Conservation (phyloP, 2,113 vertebrate species). For the Archocentrus centrarchus region DNA sequence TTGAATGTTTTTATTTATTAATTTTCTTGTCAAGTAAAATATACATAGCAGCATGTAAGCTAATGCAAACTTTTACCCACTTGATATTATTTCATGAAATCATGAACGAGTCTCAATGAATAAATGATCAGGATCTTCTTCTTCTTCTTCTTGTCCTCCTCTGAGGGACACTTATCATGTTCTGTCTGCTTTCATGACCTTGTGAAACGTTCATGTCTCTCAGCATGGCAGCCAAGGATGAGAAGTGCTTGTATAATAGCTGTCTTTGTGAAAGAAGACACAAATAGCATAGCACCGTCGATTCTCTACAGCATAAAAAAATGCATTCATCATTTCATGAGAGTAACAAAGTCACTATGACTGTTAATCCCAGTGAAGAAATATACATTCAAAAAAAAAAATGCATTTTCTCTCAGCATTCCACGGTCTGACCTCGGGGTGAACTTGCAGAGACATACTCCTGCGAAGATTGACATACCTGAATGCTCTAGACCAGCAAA, state of each 20-base stretch:
- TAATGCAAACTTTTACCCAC: neutral
- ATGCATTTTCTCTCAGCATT: neutral
- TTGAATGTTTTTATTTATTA: neutral
- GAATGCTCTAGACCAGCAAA: neutral
- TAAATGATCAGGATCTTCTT: slow-evolving; percentile 27
- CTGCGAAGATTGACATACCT: neutral
- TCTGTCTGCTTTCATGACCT: slow-evolving; percentile 17
- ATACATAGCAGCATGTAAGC: neutral
- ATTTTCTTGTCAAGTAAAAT: neutral
- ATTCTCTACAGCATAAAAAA: neutral
- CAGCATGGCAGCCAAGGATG: slow-evolving; percentile 5
- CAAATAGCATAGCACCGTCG: neutral
- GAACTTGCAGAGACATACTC: neutral
- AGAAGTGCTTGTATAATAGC: neutral
- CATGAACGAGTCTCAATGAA: slow-evolving; percentile 11
- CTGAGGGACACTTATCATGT: neutral
- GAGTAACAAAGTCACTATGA: neutral
- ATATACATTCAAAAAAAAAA: neutral
- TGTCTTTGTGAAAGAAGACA: neutral
- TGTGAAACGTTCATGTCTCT: slow-evolving; percentile 36
- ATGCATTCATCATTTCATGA: neutral
- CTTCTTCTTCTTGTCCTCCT: neutral
- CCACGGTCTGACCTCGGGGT: neutral
- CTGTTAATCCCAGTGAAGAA: neutral
- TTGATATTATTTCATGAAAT: neutral